Evolutionary conservation across 2,797 vertebrate genomes (phyloP), one percentile per base, ranked within the genome.

Genomic region (Argya squamiceps): DNA sequence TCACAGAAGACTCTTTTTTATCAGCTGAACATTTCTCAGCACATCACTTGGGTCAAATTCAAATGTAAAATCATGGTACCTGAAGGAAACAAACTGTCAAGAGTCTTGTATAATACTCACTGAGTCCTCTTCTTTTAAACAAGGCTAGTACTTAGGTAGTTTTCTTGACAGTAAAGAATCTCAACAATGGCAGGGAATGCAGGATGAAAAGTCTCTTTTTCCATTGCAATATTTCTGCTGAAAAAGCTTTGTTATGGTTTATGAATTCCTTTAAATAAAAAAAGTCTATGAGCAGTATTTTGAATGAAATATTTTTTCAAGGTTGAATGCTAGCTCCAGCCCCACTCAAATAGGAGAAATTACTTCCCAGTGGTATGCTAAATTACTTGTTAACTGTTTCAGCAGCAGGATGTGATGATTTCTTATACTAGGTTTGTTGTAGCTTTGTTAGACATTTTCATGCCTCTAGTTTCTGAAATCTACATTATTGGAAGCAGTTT

Each of bases 371-470:
- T 67, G 58, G 86, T 70, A 70, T 88, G 76, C 74, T 84, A 95
- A 96, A 97, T 96, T 96, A 91, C 79, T 93, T 86, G 67, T 87
- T 96, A 97, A 97, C 86, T 90, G 83, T 95, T 96, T 94, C 94
- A 84, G 86, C 70, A 93, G 92, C 64, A 67, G 43, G 49, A 65
- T 84, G 71, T 0, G 0, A 69, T 71, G 63, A 91, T 93, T 96
- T 88, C 85, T 95, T 96, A 59, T 83, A 76, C 34, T 9, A 70
- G 79, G 52, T 29, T 93, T 81, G 36, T 53, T 0, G 1, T 56
- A 92, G 74, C 34, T 86, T 91, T 92, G n/a, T 77, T 62, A 93
- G 88, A 63, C 2, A 5, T 19, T 84, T 94, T 84, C 52, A 68
- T 39, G 36, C 59, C n/a, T 86, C 79, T 94, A 92, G 87, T 96